Conservation (phyloP, 2,113 vertebrate species). For the Hippocampus zosterae region DNA sequence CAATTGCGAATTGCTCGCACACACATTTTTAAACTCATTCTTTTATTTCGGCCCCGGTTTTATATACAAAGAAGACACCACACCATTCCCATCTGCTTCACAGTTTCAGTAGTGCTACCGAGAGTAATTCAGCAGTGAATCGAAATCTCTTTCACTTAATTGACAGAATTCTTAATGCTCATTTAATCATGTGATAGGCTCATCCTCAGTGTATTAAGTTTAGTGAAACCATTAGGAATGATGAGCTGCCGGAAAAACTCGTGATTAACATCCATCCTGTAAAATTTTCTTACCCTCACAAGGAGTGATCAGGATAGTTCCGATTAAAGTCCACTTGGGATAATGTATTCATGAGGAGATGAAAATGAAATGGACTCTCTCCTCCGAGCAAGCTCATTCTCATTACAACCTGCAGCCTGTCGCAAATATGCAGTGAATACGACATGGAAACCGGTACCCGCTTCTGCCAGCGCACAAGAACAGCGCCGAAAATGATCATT, state of each 20-base stretch:
- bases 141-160: background rate
- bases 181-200: background rate
- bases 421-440: background rate
- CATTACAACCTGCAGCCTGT: conserved; percentile 29
- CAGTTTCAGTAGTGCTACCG: too few relatives aligned
- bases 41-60: too few relatives aligned
- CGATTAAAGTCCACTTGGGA: conserved; percentile 45
- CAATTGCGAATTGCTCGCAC: too few relatives aligned
- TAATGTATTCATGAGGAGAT: conserved; percentile 57
- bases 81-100: too few relatives aligned
- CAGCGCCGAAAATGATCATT: background rate
- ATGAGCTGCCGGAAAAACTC: conserved; percentile 2
- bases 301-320: conserved; percentile 17
- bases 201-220: background rate
- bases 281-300: conserved; percentile 19
- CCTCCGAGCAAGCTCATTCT: conserved; percentile 44
- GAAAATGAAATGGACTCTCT: conserved; percentile 42
- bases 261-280: conserved; percentile 11
- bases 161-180: background rate
- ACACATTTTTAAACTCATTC: too few relatives aligned
- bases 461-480: background rate
- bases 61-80: too few relatives aligned
- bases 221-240: background rate
- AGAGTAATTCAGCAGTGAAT: background rate
- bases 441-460: conserved; percentile 9